Conservation (phyloP, 2,797 vertebrate genomes). For the Rhinichthys osculus region DNA sequence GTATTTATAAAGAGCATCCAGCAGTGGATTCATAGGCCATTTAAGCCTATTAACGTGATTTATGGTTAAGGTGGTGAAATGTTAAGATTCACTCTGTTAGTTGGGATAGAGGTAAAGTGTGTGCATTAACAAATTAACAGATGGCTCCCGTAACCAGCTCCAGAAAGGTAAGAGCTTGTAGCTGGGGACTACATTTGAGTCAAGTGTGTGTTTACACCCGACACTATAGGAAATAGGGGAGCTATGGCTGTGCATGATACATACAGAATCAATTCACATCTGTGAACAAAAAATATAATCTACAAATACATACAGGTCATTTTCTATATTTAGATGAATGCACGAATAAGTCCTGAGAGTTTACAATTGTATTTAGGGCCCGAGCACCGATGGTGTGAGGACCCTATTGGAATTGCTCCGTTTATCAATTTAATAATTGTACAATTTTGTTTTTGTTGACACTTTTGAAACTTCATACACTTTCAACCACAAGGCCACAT, state of each 20-base stretch:
- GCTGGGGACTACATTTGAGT: conserved; percentile 30
- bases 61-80: conserved; percentile 53
- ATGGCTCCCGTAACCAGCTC: conserved; percentile 28
- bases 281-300: background rate
- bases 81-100: conserved; percentile 48
- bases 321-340: background rate
- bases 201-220: background rate
- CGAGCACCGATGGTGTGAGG: no score
- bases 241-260: background rate
- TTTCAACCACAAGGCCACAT: no score
- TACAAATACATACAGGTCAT: background rate
- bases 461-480: background rate
- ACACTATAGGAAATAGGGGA: background rate
- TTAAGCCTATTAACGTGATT: conserved; percentile 53
- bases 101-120: conserved; percentile 50
- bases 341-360: background rate
- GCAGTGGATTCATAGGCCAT: conserved; percentile 41
- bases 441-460: background rate
- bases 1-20: background rate
- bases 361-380: no score
- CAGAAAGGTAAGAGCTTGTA: conserved; percentile 28
- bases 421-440: no score
- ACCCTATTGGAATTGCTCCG: no score
- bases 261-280: background rate
- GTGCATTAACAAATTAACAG: conserved; percentile 55